These are phyloP conservation scores for Mesoclemmys tuberculata DNA, from an alignment of 2,113 vertebrate genomes.

Conservation along the genomic window DNA sequence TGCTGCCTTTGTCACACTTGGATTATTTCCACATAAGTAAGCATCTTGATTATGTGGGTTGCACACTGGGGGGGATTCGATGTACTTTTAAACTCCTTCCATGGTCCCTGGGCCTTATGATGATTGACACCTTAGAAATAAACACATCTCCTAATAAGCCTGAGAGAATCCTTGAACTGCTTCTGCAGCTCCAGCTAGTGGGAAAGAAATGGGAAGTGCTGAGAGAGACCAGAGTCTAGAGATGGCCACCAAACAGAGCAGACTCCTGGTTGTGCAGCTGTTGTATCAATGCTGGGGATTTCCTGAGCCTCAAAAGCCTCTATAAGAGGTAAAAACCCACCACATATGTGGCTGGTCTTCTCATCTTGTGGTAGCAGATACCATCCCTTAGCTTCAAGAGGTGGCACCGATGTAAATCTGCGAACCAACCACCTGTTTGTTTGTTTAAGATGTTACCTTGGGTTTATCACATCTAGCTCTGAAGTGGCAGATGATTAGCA, in stretches of 20 bases:
- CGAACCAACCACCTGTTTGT: neutral
- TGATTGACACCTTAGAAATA: neutral
- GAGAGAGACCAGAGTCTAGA: neutral
- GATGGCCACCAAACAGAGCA: neutral
- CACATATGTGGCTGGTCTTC: neutral
- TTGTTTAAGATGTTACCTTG: neutral
- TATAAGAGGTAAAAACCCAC: neutral
- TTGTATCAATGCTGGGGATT: neutral
- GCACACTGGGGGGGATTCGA: neutral
- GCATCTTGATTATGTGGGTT: neutral
- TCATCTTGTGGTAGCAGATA: neutral
- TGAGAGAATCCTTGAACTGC: neutral
- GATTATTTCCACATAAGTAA: neutral
- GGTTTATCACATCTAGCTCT: neutral
- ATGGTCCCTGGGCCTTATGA: neutral
- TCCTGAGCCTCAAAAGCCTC: neutral
- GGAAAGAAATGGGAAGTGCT: neutral
- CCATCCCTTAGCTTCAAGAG: neutral
- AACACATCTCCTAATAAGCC: neutral
- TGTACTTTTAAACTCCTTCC: neutral
- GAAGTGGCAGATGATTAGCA: neutral
- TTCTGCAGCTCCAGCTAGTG: neutral
- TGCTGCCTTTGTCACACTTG: neutral
- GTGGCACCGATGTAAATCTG: neutral
- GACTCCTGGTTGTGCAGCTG: neutral